phyloP scores from a whole-genome alignment of 2,797 vertebrate species.

The Sebastes minor region DNA sequence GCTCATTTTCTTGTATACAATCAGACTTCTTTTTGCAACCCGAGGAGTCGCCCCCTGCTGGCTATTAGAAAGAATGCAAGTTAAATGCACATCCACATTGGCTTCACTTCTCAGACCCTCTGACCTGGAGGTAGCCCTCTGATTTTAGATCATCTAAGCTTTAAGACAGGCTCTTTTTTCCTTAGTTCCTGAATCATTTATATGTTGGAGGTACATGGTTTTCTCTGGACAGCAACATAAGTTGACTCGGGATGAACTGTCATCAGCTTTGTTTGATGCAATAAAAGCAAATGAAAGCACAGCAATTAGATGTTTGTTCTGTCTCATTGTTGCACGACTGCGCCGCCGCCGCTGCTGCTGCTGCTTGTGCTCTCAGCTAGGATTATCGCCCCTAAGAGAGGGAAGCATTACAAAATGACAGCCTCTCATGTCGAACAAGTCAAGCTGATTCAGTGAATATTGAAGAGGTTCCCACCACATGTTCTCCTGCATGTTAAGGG shows the following conservation, averaged over 20 bases:
- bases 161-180: neutral
- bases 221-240: slow-evolving; percentile 40
- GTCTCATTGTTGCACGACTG: slow-evolving; percentile 69
- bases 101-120: too few species aligned
- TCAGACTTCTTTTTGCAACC: too few species aligned
- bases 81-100: too few species aligned
- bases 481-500: slow-evolving; percentile 76
- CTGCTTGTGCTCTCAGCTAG: slow-evolving; percentile 67
- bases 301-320: slow-evolving; percentile 77
- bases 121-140: too few species aligned
- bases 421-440: slow-evolving; percentile 79
- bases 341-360: slow-evolving; percentile 3
- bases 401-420: slow-evolving; percentile 75
- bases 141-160: slow-evolving; percentile 7
- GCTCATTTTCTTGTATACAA: too few species aligned
- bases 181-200: neutral
- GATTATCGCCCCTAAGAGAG: slow-evolving; percentile 76
- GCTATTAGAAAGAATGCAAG: too few species aligned
- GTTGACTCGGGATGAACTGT: slow-evolving; percentile 55
- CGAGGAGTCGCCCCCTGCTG: too few species aligned
- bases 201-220: slow-evolving; percentile 5
- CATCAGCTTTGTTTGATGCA: slow-evolving; percentile 65
- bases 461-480: slow-evolving; percentile 76
- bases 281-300: slow-evolving; percentile 67
- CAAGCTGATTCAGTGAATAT: slow-evolving; percentile 81